Evolutionary conservation across 1,140 invertebrate genomes (phyloP).

Genomic region (Calliopsis andreniformis): DNA sequence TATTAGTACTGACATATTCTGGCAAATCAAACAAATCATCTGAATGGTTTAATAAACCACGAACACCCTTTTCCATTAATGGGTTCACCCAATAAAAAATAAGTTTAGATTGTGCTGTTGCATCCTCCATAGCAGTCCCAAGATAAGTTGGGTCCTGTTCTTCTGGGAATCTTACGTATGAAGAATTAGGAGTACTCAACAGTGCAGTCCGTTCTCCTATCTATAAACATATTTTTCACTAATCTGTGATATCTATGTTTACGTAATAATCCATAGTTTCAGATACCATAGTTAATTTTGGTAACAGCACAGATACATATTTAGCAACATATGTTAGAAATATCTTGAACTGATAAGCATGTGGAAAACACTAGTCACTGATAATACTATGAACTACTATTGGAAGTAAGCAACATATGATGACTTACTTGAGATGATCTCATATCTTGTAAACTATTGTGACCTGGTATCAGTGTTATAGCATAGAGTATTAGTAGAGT

Average conservation of each 20-base stretch:
- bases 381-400: slow-evolving; percentile 17
- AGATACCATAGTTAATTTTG: slow-evolving; percentile 44
- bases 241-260: slow-evolving; percentile 51
- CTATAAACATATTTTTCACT: slow-evolving; percentile 67
- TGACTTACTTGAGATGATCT: slow-evolving; percentile 79
- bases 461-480: slow-evolving; percentile 84
- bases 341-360: slow-evolving; percentile 28
- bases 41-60: slow-evolving; percentile 86
- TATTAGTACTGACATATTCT: slow-evolving; percentile 84
- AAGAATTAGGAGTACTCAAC: slow-evolving; percentile 73
- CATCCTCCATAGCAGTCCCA: slow-evolving; percentile 90
- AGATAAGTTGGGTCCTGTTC: slow-evolving; percentile 87
- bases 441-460: slow-evolving; percentile 58
- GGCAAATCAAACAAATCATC: slow-evolving; percentile 95
- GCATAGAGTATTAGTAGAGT: slow-evolving; percentile 82
- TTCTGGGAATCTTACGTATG: slow-evolving; percentile 84
- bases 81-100: slow-evolving; percentile 94
- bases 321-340: slow-evolving; percentile 19
- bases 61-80: slow-evolving; percentile 91
- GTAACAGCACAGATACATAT: slow-evolving; percentile 2
- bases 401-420: slow-evolving; percentile 50
- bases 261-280: slow-evolving; percentile 49
- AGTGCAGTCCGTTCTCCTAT: slow-evolving; percentile 79
- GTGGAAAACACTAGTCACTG: slow-evolving; percentile 20
- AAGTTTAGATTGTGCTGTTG: slow-evolving; percentile 87